Percentiles rank a stretch among this genome's conserved stretches.
These are phyloP conservation scores for Gila orcuttii DNA, from an alignment of 2,113 vertebrate genomes.

Conservation along the genomic window DNA sequence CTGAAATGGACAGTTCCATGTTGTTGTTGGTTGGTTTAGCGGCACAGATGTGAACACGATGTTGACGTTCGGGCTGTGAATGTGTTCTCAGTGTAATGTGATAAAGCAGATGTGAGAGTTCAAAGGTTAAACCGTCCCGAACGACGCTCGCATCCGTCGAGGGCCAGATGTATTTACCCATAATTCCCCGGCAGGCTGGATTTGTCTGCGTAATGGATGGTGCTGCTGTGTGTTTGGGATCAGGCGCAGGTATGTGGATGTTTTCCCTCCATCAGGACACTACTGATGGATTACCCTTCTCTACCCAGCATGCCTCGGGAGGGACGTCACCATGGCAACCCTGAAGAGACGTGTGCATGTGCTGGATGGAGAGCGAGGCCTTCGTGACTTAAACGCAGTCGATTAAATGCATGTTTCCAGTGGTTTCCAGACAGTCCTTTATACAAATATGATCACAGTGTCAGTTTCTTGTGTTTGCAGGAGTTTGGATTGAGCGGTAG, in stretches of 20 bases:
- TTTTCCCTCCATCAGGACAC: constrained; percentile 48
- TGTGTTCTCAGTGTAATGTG: not conserved
- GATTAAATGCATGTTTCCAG: not conserved
- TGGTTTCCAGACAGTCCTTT: not conserved
- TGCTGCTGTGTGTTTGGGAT: constrained; percentile 30
- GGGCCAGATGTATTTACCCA: constrained; percentile 36
- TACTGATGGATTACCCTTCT: constrained; percentile 64
- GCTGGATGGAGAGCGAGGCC: not conserved
- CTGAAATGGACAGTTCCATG: not conserved
- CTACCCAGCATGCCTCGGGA: constrained; percentile 46
- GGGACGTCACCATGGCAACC: constrained; percentile 60
- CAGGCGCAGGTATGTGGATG: constrained; percentile 41
- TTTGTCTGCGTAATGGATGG: constrained; percentile 54
- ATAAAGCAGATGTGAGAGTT: not conserved
- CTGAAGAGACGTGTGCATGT: not conserved
- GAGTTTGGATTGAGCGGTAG: too few relatives aligned
- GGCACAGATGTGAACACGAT: too few relatives aligned
- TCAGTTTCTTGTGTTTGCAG: too few relatives aligned
- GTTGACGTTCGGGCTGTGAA: not conserved
- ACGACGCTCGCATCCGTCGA: not conserved
- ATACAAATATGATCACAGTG: too few relatives aligned
- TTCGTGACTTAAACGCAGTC: not conserved
- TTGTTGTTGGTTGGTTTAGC: too few relatives aligned
- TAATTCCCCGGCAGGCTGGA: constrained; percentile 37
- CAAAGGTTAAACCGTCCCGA: constrained; percentile 22